A percentile compares a stretch with the other conserved stretches of the same genome.
phyloP scores from a whole-genome alignment of 1,140 invertebrate genomes.

The Patella vulgata region DNA sequence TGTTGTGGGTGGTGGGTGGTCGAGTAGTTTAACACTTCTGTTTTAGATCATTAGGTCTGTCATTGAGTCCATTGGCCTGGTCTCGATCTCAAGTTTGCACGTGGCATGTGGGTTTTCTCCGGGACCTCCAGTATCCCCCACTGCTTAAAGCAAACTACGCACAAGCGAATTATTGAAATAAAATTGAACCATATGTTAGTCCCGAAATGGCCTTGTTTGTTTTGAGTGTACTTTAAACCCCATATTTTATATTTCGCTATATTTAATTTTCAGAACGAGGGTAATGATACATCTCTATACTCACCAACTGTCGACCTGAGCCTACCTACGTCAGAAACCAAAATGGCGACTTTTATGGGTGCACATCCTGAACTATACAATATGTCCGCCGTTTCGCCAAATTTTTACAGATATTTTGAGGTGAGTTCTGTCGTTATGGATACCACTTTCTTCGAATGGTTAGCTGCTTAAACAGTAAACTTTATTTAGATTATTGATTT shows the following conservation, averaged over 20 bases:
- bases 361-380: slow-evolving; percentile 9
- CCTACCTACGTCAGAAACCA: slow-evolving; percentile 15
- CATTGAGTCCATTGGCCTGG: too few relatives aligned
- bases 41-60: too few relatives aligned
- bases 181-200: too few relatives aligned
- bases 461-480: too few relatives aligned
- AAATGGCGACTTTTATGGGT: neutral
- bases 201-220: too few relatives aligned
- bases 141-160: too few relatives aligned
- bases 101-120: neutral
- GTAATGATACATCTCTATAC: neutral
- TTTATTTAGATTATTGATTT: too few relatives aligned
- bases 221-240: too few relatives aligned
- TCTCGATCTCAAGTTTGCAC: neutral
- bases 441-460: too few relatives aligned
- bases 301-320: neutral
- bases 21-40: too few relatives aligned
- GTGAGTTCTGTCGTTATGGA: slow-evolving; percentile 5
- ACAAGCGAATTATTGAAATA: too few relatives aligned
- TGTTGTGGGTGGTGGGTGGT: too few relatives aligned
- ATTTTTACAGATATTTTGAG: slow-evolving; percentile 29
- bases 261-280: neutral
- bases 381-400: neutral
- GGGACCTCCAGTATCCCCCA: neutral
- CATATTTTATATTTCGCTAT: neutral